phyloP scores from a whole-genome alignment of 2,797 vertebrate genomes.

The Eleutherodactylus coqui region DNA sequence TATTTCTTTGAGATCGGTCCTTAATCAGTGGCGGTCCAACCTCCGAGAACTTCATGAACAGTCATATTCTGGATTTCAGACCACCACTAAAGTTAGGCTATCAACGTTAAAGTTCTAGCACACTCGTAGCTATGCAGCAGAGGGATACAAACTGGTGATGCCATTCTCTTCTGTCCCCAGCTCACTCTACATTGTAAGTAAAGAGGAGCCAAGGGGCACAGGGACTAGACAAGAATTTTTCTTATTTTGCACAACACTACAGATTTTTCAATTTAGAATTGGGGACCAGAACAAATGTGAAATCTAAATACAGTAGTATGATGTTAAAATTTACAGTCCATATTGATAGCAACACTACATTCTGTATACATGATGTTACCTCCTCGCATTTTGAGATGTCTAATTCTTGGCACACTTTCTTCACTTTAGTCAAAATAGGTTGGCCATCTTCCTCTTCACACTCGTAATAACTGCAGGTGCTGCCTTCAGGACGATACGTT shows the following conservation, averaged over 20 bases:
- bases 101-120: neutral
- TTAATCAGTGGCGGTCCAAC: too few relatives aligned
- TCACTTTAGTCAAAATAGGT: slow-evolving; percentile 54
- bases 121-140: neutral
- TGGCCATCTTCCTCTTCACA: slow-evolving; percentile 52
- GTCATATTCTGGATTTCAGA: neutral
- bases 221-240: neutral
- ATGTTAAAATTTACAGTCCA: neutral
- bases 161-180: neutral
- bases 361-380: slow-evolving; percentile 25
- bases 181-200: neutral
- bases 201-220: neutral
- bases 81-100: neutral
- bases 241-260: neutral
- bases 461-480: slow-evolving; percentile 50
- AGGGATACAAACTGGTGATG: neutral
- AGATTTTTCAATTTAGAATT: neutral
- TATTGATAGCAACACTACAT: neutral
- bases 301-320: neutral
- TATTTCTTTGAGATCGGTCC: neutral
- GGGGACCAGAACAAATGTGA: neutral
- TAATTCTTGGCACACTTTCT: slow-evolving; percentile 51
- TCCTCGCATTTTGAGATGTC: slow-evolving; percentile 51
- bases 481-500: slow-evolving; percentile 34
- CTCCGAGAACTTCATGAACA: too few relatives aligned